These are phyloP conservation scores for Triplophysa rosa DNA, from an alignment of 2,113 vertebrate genomes.

Conservation along the genomic window DNA sequence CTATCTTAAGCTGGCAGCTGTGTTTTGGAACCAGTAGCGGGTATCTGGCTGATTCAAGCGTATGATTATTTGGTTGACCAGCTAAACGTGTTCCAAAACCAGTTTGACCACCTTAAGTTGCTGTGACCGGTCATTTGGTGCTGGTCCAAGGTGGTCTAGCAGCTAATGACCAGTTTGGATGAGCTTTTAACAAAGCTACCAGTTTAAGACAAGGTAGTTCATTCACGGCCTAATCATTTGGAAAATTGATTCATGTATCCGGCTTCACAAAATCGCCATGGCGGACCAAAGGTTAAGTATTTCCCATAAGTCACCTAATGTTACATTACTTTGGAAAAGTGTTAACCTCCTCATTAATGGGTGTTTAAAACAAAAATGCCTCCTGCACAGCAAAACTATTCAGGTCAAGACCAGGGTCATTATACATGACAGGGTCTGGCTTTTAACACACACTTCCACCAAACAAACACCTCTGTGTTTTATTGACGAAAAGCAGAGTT, in stretches of 20 bases:
- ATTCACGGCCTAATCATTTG: not conserved
- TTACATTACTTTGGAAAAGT: conserved; percentile 5
- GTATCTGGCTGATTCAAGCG: no score
- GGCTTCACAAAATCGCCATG: not conserved
- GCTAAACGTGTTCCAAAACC: no score
- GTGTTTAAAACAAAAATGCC: conserved; percentile 1
- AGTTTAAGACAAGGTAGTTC: not conserved
- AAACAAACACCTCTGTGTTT: conserved; percentile 34
- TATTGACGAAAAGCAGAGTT: conserved; percentile 37
- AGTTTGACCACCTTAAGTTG: no score
- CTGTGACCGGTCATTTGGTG: no score
- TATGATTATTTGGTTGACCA: no score
- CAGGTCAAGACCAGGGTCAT: not conserved
- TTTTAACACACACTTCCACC: conserved; percentile 10
- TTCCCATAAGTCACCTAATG: not conserved
- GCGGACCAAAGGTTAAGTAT: not conserved
- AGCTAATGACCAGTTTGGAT: no score
- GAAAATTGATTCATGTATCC: not conserved
- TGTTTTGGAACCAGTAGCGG: no score
- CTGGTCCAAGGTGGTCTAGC: no score
- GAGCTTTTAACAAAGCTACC: no score
- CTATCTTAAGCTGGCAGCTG: no score
- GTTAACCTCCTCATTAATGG: not conserved
- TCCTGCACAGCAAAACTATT: conserved; percentile 8
- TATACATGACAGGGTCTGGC: conserved; percentile 7